Base-by-base conservation (phyloP, 92 coral and sea anemone genomes). In the Zoanthus sansibaricus region DNA sequence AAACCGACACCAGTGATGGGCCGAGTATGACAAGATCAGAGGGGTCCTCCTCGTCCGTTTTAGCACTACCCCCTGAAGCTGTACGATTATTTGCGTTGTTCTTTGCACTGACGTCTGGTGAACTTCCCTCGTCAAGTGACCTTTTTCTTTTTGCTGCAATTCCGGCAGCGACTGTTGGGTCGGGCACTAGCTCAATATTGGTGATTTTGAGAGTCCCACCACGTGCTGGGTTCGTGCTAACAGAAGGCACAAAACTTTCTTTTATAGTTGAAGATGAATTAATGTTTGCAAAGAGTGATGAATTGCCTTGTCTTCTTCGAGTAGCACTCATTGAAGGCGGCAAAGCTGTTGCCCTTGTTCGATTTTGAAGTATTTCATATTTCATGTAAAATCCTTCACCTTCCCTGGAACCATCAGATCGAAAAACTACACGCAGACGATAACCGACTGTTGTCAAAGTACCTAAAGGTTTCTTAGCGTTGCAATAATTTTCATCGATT, bases 11-110 rank as follows among this genome's bases (percentile, higher is more conserved):
- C 8, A 94, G 83, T 7, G 98, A 86, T 0, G 98, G 98, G 2
- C 98, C 98, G 32, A 94, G 94, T 77, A 94, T 87, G 8, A 94
- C 89, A 9, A 82, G 90, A 47, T 93, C 98, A 91, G 83, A 75
- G 82, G 77, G 82, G 37, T 88, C 89, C 14, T 89, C 94, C 13
- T 90, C 93, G 7, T 79, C 91, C 31, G 88, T 83, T 25, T 48
- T 45, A 32, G 44, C 3, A 32, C 75, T 21, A 8, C 73, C 48
- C 75, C 48, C 85, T 9, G 48, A 5, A 9, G 54, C 59, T 44
- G 85, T 80, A 11, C 75, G 55, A 48, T 80, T 80, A 1, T 45
- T 48, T 16, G 78, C 78, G 7, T 16, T 74, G 33, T 45, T n/a
- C 30, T 74, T n/a, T 15, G 56, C 9, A 33, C 59, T 74, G 77